Evolutionary conservation across 2,113 vertebrate genomes (phyloP).

Genomic region (Pseudonaja textilis): DNA sequence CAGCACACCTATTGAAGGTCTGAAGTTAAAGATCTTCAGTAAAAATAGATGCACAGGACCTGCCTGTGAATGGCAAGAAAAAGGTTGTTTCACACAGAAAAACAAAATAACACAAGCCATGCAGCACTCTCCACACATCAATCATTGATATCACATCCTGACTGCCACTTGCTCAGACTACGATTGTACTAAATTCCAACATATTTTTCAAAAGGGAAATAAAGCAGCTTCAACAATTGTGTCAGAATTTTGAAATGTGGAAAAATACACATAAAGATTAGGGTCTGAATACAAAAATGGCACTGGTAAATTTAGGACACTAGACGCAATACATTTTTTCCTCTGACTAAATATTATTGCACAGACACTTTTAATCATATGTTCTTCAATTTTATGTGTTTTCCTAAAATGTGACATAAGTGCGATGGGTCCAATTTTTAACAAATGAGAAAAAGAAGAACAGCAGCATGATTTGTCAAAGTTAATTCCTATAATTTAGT

Average conservation of each 20-base stretch:
- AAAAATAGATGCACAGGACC: conserved; percentile 81
- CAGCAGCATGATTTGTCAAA: conserved; percentile 80
- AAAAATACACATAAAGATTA: conserved; percentile 72
- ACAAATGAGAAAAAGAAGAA: conserved; percentile 72
- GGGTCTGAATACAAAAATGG: conserved; percentile 55
- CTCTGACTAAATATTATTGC: conserved; percentile 83
- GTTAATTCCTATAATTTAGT: conserved; percentile 76
- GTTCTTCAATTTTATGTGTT: conserved; percentile 72
- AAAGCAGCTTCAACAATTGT: conserved; percentile 87
- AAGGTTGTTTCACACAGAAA: conserved; percentile 66
- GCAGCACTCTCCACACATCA: conserved; percentile 73
- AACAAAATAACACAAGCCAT: conserved; percentile 72
- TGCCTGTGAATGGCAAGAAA: conserved; percentile 83
- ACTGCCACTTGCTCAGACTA: conserved; percentile 75
- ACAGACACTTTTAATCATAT: conserved; percentile 84
- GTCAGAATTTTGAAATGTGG: conserved; percentile 83
- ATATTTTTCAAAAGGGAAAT: conserved; percentile 71
- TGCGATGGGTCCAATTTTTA: conserved; percentile 69
- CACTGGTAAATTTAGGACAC: conserved; percentile 63
- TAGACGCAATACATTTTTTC: conserved; percentile 51
- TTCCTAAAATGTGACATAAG: conserved; percentile 73
- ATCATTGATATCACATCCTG: conserved; percentile 75
- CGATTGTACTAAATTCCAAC: conserved; percentile 72
- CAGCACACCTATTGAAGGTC: conserved; percentile 67
- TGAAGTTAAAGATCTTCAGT: conserved; percentile 64